Percentiles rank a stretch among this genome's conserved stretches.
Conservation (phyloP, 1,140 invertebrate genomes). For the Aphelinus certus region DNA sequence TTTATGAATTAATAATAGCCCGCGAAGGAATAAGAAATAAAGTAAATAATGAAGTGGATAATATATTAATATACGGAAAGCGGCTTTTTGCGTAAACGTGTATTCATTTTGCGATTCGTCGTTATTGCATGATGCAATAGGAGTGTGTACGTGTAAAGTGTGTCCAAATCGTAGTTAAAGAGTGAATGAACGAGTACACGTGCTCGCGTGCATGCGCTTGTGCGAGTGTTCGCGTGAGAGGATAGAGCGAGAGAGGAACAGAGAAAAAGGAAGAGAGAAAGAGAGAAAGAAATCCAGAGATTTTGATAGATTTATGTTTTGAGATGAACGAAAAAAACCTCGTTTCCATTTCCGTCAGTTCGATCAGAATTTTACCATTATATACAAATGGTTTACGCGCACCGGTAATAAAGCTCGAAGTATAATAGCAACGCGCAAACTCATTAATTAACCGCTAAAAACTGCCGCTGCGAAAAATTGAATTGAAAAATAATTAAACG, state of each 20-base stretch:
- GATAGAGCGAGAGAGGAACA: neutral
- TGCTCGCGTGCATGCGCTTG: neutral
- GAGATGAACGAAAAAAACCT: neutral
- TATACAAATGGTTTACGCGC: no score
- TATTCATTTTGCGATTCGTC: constrained; percentile 21
- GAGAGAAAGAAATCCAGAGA: constrained; percentile 11
- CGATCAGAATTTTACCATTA: no score
- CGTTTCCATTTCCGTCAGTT: constrained; percentile 15
- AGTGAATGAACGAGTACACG: neutral
- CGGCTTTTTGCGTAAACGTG: constrained; percentile 38
- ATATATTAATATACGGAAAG: constrained; percentile 6
- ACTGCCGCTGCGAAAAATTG: no score
- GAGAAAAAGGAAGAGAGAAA: neutral
- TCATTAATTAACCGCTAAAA: no score
- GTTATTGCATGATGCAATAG: constrained; percentile 22
- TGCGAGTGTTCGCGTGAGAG: neutral
- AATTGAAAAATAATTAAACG: no score
- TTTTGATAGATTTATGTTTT: neutral
- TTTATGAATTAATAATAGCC: constrained; percentile 16
- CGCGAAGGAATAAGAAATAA: constrained; percentile 30
- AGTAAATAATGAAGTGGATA: neutral
- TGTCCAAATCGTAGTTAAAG: neutral
- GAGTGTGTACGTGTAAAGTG: neutral
- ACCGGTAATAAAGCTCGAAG: no score
- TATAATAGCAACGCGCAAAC: no score